These are phyloP conservation scores for Cataglyphis rosenhaueri DNA, from an alignment of 2,888 invertebrate species.

Conservation along the genomic window DNA sequence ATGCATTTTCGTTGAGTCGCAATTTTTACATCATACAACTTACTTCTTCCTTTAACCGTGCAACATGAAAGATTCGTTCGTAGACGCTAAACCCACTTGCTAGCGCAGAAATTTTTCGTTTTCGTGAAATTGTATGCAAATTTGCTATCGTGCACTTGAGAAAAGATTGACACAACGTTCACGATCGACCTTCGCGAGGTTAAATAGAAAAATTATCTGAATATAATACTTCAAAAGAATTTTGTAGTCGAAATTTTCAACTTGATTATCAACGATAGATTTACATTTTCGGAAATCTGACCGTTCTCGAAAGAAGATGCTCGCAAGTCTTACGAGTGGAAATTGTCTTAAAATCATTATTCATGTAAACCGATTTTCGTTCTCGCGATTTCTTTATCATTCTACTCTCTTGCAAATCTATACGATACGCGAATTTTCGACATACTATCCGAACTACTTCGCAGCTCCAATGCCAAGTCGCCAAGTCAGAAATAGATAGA, in stretches of 20 bases:
- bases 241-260: neutral
- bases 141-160: neutral
- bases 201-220: neutral
- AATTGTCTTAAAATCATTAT: conserved; percentile 6
- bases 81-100: conserved; percentile 3
- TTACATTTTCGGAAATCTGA: neutral
- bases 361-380: neutral
- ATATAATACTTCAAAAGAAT: neutral
- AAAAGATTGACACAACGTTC: conserved; percentile 13
- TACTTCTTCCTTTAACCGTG: neutral
- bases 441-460: neutral
- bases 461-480: neutral
- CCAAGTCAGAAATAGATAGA: conserved; percentile 14
- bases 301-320: neutral
- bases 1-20: neutral
- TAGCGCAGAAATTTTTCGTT: conserved; percentile 14
- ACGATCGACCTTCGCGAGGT: neutral
- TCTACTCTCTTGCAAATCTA: neutral
- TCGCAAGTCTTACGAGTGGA: neutral
- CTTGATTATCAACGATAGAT: neutral
- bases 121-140: conserved; percentile 25
- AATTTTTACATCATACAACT: neutral
- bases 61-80: conserved; percentile 8
- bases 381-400: neutral
- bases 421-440: neutral